Percentiles rank a stretch among this genome's conserved stretches.
Evolutionary conservation across 2,113 vertebrate species (phyloP).

Genomic region (Pomatorhinus ruficollis): DNA sequence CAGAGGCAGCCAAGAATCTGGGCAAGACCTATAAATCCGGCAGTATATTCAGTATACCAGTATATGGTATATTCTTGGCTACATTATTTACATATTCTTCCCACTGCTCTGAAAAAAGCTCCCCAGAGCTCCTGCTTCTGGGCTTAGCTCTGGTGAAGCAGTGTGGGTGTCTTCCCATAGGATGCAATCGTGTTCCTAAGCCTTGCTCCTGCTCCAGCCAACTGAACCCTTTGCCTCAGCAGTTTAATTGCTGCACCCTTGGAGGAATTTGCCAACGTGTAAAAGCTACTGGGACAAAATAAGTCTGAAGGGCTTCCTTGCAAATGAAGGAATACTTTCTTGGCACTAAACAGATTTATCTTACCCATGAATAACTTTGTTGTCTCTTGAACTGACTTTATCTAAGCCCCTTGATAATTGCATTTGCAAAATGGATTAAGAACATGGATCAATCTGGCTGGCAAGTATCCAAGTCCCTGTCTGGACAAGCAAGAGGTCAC

Average conservation of each 20-base stretch:
- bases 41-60: background rate
- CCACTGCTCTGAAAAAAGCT: background rate
- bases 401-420: conserved; percentile 39
- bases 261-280: background rate
- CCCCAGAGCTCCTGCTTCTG: background rate
- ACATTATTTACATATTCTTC: background rate
- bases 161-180: background rate
- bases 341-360: background rate
- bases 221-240: background rate
- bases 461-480: background rate
- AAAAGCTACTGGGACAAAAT: background rate
- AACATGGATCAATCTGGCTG: conserved; percentile 32
- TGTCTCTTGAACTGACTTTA: conserved; percentile 40
- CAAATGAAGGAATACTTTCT: background rate
- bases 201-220: background rate
- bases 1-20: background rate
- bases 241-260: background rate
- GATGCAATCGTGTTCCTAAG: background rate
- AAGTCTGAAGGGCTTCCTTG: background rate
- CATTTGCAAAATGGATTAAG: conserved; percentile 58
- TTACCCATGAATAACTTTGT: background rate
- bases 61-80: background rate
- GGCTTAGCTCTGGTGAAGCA: background rate
- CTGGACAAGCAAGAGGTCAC: conserved; percentile 1
- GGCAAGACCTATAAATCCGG: background rate